Evolutionary conservation across 2,113 vertebrate species (phyloP), one percentile per base, ranked within the genome.

Genomic region (Misgurnus mizolepis): DNA sequence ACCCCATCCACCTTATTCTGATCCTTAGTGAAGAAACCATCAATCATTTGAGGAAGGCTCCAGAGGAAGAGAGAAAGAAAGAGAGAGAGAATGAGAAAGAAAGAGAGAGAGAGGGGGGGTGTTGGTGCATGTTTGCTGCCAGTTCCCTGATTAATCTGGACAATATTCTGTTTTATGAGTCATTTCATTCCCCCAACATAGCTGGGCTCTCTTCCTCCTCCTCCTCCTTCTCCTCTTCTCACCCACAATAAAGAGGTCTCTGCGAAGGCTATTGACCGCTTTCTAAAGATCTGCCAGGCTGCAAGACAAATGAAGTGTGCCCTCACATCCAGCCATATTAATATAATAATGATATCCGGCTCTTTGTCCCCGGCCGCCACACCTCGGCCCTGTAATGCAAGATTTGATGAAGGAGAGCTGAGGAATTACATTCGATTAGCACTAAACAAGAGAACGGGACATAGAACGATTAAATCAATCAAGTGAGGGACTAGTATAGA

Each of bases 341-440:
- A 92, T 92, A 92, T 93, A 90, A 90, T 92, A 91, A 93, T 93
- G 90, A 92, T 92, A 86, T 83, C 85, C 87, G 89, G 88, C 87
- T 89, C 89, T 82, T 82, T 80, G 86, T 86, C 89, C 90, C 87
- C 49, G 82, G 78, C 66, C 76, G 86, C 86, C 82, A 70, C 43
- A 83, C 84, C 86, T 80, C 89, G 88, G 88, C 88, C 88, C 86
- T 81, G 40, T 80, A 79, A 87, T 83, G 90, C 88, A 87, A 85
- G 84, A 89, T 88, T 87, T 90, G 89, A 92, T 90, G 89, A 89
- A 91, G 91, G 78, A 81, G 89, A 86, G 85, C 78, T 73, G 22
- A 86, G 88, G 90, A 92, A 93, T 92, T 93, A 91, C 91, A 91
- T 93, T 90, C 88, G 88, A 92, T 92, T 92, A 92, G 89, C 87